Evolutionary conservation across 2,113 vertebrate genomes (phyloP), one percentile per base, ranked within the genome.

Genomic region (Heliornis fulica): DNA sequence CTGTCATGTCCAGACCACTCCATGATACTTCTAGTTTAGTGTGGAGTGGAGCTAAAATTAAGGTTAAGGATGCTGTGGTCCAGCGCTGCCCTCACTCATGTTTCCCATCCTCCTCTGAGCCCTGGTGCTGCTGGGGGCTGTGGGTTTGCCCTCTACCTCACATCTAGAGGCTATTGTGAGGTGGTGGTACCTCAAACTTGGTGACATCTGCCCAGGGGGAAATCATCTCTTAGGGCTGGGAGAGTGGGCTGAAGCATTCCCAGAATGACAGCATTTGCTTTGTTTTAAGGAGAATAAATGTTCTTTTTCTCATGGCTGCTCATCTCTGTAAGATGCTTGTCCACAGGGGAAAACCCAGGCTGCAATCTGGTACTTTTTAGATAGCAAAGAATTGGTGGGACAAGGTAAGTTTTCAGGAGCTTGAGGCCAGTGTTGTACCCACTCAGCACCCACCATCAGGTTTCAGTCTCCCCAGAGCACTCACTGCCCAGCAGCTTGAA

Each of bases 1-100:
- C 4, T 2, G 5, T 28, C 0, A 2, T 38, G 50, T 23, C 41
- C 15, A 43, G 36, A 38, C 64, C 18, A 11, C n/a, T 43, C 31
- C 1, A 2, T 40, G 69, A 45, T 36, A 56, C 9, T 13, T 18
- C 23, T 40, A 45, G 36, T 15, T 48, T 25, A 3, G 14, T 3
- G 20, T 9, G 26, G 48, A 59, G 34, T 2, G 28, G 72, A 66
- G 13, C 40, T 90, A 23, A 70, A 64, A 15, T 10, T 20, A 51
- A 21, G 7, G 4, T 38, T 53, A 53, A 38, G 63, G 53, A 11
- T 32, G 7, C 10, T 3, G 20, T 63, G 57, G 26, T 32, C 50
- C 77, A 51, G n/a, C 5, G 1, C 17, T 72, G 40, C 31, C 26
- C 53, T 79, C 29, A 0, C 3, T 23, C 80, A 6, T 74, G 79